A percentile compares a stretch with the other conserved stretches of the same genome.
Evolutionary conservation across 2,888 invertebrate genomes (phyloP).

Genomic region (Clivina fossor): DNA sequence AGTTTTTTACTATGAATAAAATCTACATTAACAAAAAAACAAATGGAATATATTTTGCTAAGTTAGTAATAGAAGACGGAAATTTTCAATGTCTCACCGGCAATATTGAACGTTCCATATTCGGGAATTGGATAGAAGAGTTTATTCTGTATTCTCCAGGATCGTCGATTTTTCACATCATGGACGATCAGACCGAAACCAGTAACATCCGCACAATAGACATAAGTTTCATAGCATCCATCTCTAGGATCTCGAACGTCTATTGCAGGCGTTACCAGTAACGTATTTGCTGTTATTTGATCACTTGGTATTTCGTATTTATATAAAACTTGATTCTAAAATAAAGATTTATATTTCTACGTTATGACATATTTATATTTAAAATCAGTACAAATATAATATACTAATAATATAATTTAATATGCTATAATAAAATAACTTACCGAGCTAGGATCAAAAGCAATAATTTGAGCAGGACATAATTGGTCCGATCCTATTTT

Average conservation of each 20-base stretch:
- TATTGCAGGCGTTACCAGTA: conserved; percentile 66
- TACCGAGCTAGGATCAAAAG: conserved; percentile 65
- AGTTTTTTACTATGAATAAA: no score
- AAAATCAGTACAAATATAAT: no score
- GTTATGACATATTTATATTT: no score
- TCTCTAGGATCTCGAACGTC: conserved; percentile 58
- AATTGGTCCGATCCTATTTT: conserved; percentile 59
- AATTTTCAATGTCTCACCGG: no score
- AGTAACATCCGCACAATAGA: conserved; percentile 70
- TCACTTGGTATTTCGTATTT: conserved; percentile 60
- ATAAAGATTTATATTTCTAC: no score
- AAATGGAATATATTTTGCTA: no score
- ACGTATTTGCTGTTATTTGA: conserved; percentile 55
- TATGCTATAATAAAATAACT: conserved; percentile 37
- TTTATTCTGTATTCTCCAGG: conserved; percentile 67
- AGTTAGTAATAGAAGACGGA: no score
- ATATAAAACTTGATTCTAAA: conserved; percentile 58
- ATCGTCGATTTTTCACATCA: conserved; percentile 57
- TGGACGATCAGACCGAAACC: conserved; percentile 65
- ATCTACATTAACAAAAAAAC: no score
- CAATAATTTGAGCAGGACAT: conserved; percentile 73
- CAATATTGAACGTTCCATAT: conserved; percentile 63
- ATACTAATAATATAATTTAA: conserved; percentile 1
- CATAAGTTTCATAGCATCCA: conserved; percentile 62
- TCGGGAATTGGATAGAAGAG: conserved; percentile 67